phyloP scores from a whole-genome alignment of 2,888 invertebrate genomes.

The Cosmia pyralina region DNA sequence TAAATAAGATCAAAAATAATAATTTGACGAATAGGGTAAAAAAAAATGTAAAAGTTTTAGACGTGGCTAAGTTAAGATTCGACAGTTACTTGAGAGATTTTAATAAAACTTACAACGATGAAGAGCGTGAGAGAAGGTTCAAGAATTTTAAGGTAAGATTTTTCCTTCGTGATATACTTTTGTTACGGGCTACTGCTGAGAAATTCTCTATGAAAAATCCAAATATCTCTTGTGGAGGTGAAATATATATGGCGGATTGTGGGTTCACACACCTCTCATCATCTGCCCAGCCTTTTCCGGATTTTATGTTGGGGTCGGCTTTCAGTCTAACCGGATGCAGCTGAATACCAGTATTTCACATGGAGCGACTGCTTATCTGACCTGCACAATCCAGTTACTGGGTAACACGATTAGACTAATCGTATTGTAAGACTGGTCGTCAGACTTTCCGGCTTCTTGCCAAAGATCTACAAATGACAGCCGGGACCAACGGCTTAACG shows the following conservation, averaged over 20 bases:
- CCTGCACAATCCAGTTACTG: too few species aligned
- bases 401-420: too few species aligned
- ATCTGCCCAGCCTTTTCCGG: neutral
- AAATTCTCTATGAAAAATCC: neutral
- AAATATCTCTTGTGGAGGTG: neutral
- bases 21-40: too few species aligned
- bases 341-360: neutral
- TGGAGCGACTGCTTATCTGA: too few species aligned
- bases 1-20: neutral
- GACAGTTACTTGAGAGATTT: slow-evolving; percentile 64
- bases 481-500: neutral
- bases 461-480: neutral
- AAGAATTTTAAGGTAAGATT: slow-evolving; percentile 69
- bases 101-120: slow-evolving; percentile 63
- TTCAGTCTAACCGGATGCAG: neutral
- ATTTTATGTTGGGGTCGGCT: neutral
- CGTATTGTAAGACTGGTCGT: neutral
- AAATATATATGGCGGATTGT: neutral
- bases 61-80: slow-evolving; percentile 34
- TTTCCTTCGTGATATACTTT: neutral
- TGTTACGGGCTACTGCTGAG: neutral
- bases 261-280: neutral
- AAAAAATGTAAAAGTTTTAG: neutral
- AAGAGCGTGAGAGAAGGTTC: slow-evolving; percentile 64
- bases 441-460: neutral